Evolutionary conservation across 2,888 invertebrate species (phyloP).

Genomic region (Chymomyza caudatula): DNA sequence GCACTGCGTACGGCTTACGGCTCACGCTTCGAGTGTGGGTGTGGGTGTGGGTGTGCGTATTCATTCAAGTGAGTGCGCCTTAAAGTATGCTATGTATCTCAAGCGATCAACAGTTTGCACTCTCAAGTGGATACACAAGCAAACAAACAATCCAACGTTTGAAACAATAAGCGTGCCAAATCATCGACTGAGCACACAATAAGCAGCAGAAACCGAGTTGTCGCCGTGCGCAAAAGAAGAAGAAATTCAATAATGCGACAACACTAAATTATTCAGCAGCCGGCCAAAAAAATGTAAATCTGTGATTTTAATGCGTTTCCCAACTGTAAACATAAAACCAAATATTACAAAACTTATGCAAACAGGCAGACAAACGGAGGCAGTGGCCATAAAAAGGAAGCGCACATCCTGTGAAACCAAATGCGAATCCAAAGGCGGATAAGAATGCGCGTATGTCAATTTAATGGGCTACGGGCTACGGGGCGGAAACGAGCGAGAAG

Average conservation of each 20-base stretch:
- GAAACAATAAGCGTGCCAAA: constrained; percentile 62
- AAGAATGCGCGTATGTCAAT: constrained; percentile 69
- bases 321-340: constrained; percentile 74
- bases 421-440: constrained; percentile 21
- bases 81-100: constrained; percentile 11
- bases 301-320: constrained; percentile 74
- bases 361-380: constrained; percentile 41
- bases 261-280: constrained; percentile 70
- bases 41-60: not conserved
- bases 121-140: constrained; percentile 47
- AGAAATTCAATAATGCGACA: constrained; percentile 60
- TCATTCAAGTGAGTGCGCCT: constrained; percentile 16
- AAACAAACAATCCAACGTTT: constrained; percentile 39
- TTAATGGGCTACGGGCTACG: constrained; percentile 52
- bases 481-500: constrained; percentile 58
- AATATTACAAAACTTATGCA: constrained; percentile 74
- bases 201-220: not conserved
- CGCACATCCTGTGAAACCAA: not conserved
- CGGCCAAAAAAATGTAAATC: constrained; percentile 63
- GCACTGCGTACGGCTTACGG: not conserved
- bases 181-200: not conserved
- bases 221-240: not conserved
- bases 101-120: constrained; percentile 60
- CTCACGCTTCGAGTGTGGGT: not conserved
- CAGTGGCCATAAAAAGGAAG: constrained; percentile 20